phyloP scores from a whole-genome alignment of 2,113 vertebrate species.

The Regulus satrapa region DNA sequence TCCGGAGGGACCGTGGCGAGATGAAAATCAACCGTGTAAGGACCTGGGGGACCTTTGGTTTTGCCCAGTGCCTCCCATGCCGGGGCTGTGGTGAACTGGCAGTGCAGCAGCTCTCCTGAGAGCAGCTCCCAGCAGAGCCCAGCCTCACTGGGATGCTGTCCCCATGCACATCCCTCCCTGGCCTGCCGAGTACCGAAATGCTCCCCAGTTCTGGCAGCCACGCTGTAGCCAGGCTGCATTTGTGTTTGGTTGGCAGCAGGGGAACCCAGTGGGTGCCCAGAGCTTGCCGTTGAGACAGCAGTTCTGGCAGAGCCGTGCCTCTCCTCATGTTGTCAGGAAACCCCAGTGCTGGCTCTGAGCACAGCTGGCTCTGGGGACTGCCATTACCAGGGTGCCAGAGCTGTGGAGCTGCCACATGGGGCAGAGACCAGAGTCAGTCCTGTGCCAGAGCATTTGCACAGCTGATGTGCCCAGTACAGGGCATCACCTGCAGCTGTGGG shows the following conservation, averaged over 20 bases:
- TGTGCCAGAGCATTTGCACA: accelerated
- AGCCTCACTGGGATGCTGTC: not conserved
- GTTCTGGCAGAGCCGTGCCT: not conserved
- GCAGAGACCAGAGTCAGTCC: not conserved
- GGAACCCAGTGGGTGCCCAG: not conserved
- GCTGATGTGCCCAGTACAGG: not conserved
- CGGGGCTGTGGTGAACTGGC: not conserved
- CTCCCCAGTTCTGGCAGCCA: not conserved
- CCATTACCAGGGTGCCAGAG: not conserved
- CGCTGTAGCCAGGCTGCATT: not conserved
- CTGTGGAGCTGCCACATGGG: not conserved
- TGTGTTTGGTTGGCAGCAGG: not conserved
- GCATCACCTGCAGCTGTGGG: accelerated
- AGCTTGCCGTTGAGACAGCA: not conserved
- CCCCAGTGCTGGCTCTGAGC: not conserved
- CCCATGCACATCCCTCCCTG: not conserved
- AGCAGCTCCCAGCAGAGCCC: not conserved
- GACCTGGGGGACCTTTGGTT: not conserved
- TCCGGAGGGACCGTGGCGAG: slow-evolving; percentile 70
- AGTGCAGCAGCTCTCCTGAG: not conserved
- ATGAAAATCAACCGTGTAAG: slow-evolving; percentile 85
- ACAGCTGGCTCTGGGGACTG: not conserved
- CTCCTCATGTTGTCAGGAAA: not conserved
- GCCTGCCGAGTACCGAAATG: accelerated
- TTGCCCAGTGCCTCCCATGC: accelerated